Conservation (phyloP, 2,888 invertebrate species). For the Acleris emargana region DNA sequence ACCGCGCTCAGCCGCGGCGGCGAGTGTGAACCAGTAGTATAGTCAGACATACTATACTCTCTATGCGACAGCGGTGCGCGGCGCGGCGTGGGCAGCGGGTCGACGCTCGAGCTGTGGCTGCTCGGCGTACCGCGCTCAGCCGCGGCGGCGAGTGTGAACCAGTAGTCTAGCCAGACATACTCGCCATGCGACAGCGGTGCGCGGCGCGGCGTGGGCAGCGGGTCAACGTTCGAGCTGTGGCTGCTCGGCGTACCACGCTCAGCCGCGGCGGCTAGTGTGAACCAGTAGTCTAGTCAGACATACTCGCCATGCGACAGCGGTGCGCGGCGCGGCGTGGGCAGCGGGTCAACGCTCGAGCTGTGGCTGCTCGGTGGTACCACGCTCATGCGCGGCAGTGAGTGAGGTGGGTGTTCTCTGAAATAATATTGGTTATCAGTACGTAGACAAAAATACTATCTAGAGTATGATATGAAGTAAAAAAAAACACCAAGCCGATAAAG, state of each 20-base stretch:
- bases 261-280: constrained; percentile 58
- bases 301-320: constrained; percentile 75
- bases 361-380: constrained; percentile 69
- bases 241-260: constrained; percentile 71
- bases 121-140: constrained; percentile 69
- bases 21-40: constrained; percentile 47
- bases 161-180: constrained; percentile 53
- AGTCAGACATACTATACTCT: constrained; percentile 66
- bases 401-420: constrained; percentile 68
- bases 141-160: constrained; percentile 54
- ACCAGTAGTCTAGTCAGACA: constrained; percentile 44
- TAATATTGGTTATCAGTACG: background rate
- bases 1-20: constrained; percentile 71
- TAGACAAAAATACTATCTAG: no score
- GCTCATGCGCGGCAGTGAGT: constrained; percentile 70
- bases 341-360: constrained; percentile 64
- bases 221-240: constrained; percentile 65
- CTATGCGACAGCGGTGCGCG: constrained; percentile 65
- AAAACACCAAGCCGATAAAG: no score
- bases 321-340: constrained; percentile 46
- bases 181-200: constrained; percentile 70
- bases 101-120: constrained; percentile 66
- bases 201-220: constrained; percentile 47
- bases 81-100: constrained; percentile 50
- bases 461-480: no score